Base-by-base conservation (phyloP, 2,888 invertebrate species). In the Eupithecia subfuscata region DNA sequence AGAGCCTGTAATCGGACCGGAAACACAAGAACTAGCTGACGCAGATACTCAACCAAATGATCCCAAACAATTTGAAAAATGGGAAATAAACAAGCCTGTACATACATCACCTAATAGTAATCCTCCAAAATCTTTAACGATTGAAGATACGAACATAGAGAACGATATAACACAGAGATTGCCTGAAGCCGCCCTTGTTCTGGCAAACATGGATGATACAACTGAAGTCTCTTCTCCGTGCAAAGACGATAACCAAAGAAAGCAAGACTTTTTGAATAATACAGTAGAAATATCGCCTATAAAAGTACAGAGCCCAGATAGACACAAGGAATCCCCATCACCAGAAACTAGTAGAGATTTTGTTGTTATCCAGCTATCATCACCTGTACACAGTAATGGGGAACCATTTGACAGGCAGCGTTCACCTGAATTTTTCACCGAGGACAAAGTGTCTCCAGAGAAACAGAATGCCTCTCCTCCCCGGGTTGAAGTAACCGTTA, bases 231-330 rank as follows among this genome's bases (percentile, higher is more conserved):
- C 90, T 16, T 95, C 95, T 1, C 94, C 95, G 0, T 89, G 87
- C 22, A 90, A 90, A 83, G 90, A 91, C 60, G 89, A 90, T 43
- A 87, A 84, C 45, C 89, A 92, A 78, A 90, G 94, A 80, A 92
- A 95, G 75, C 88, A 91, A 82, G 96, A 96, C 84, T 95, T 96
- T 76, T 84, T 96, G 22, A 94, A 95, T 82, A 93, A 94, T 78
- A 96, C 96, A 12, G 80, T 94, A 25, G 95, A 96, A 85, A 96
- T 96, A 86, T 96, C 96, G 0, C 96, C 96, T 0, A 96, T 96
- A 76, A 95, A 94, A 86, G 88, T 85, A 4, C 84, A 91, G 83
- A 93, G 93, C 75, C 94, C 95, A 2, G 85, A 91, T 43, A 85
- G 84, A 76, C 88, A 88, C 9, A 86, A 91, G 67, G 89, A 87